Evolutionary conservation across 2,888 invertebrate species (phyloP).

Genomic region (Acanthococcus lagerstroemiae): DNA sequence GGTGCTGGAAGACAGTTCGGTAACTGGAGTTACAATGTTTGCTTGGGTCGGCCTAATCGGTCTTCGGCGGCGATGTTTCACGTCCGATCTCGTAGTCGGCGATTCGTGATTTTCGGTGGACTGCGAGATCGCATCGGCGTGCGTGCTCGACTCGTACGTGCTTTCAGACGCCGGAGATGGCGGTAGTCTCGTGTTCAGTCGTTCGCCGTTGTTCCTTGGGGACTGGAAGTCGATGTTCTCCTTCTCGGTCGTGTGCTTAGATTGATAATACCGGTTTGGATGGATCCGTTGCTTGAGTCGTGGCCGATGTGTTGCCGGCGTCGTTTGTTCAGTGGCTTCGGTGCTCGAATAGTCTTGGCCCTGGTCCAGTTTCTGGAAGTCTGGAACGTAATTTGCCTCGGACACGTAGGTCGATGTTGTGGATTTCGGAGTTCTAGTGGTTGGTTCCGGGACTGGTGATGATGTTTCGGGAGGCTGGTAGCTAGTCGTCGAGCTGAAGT

Average conservation of each 20-base stretch:
- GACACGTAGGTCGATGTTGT: not conserved
- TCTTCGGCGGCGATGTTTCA: conserved; percentile 7
- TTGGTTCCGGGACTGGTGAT: not conserved
- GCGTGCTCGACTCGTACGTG: not conserved
- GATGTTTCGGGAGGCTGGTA: not conserved
- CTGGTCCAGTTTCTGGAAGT: not conserved
- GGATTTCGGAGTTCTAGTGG: not conserved
- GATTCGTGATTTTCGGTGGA: conserved; percentile 16
- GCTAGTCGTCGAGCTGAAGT: conserved; percentile 10
- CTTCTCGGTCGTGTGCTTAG: conserved; percentile 23
- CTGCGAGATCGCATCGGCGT: conserved; percentile 3
- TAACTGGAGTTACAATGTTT: conserved; percentile 2
- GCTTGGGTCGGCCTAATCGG: not conserved
- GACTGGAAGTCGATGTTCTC: conserved; percentile 2
- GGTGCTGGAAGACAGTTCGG: conserved; percentile 9
- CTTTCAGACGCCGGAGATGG: too few relatives aligned
- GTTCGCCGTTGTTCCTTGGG: not conserved
- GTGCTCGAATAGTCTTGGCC: not conserved
- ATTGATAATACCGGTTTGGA: conserved; percentile 16
- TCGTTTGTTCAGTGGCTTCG: not conserved
- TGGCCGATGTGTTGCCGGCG: not conserved
- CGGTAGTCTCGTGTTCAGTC: too few relatives aligned
- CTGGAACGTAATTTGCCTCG: not conserved
- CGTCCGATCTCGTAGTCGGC: not conserved
- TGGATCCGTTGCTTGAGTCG: conserved; percentile 13